Base-by-base conservation (phyloP, 1,140 invertebrate species). In the Drosophila jambulina region DNA sequence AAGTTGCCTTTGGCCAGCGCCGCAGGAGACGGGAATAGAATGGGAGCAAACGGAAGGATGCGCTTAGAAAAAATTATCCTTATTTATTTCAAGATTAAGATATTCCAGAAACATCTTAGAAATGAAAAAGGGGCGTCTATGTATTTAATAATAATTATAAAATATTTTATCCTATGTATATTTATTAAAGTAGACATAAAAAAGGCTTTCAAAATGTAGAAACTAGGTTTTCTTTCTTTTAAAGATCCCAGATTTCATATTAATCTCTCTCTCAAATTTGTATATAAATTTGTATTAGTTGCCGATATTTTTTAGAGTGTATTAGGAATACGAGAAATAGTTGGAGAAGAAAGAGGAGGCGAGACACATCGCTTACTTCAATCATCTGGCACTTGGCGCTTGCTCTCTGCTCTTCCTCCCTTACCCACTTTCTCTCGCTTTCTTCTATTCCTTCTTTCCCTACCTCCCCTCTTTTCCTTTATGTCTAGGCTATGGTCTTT, bases 1-100 rank as follows among this genome's bases (percentile, higher is more conserved):
- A 88, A 90, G 84, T 90, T 88, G 84, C 85, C 84, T 90, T 90
- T 88, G 84, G 84, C 84, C 84, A 84, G 67, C 64, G 62, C 59
- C 64, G 53, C 70, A 72, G 70, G 68, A 74, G 45, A 19, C 36
- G 38, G 48, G 7, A 68, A 25, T 63, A 40, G 42, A 75, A 63
- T 34, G 38, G 49, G 23, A 48, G 17, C 34, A 42, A 29, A 23
- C 9, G 40, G 48, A 25, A 27, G 25, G 42, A 19, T 70, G 38
- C 63, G 43, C 48, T 45, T 15, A 13, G 23, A 43, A 54, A 54
- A 70, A 53, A 69, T 13, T 34, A 32, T 21, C 15, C 21, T 38
- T 23, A 36, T 12, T n/a, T 17, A 17, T 13, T 2, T 17, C 17
- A 23, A 54, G 19, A 36, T 54, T 36, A 17, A 36, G 32, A 17